Conservation (phyloP, 1,140 invertebrate genomes). For the Drosophila virilis region DNA sequence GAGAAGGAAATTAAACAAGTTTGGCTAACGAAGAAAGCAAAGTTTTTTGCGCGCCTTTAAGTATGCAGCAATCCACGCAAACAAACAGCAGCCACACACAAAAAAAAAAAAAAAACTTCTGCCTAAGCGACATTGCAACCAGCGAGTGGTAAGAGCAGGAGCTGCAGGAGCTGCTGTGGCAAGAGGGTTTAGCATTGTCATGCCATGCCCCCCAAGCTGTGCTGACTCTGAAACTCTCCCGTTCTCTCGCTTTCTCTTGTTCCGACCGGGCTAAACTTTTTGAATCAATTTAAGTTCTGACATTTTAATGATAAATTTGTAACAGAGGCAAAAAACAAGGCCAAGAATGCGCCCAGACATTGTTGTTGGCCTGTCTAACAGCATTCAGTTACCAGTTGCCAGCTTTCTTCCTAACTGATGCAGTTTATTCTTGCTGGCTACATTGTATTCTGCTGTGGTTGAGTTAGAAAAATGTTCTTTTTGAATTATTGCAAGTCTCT, state of each 20-base stretch:
- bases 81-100: constrained; percentile 27
- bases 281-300: constrained; percentile 83
- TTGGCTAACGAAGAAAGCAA: constrained; percentile 75
- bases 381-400: constrained; percentile 14
- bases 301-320: constrained; percentile 83
- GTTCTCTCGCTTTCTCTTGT: background rate
- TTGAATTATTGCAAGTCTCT: constrained; percentile 68
- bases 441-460: constrained; percentile 15
- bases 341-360: constrained; percentile 50
- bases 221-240: constrained; percentile 8
- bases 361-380: constrained; percentile 35
- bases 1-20: constrained; percentile 83
- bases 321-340: constrained; percentile 55
- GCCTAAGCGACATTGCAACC: constrained; percentile 41
- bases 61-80: constrained; percentile 58
- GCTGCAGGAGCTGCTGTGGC: constrained; percentile 8
- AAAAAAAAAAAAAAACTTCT: constrained; percentile 24
- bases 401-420: constrained; percentile 17
- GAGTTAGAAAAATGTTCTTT: constrained; percentile 59
- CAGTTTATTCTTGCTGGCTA: constrained; percentile 5
- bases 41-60: constrained; percentile 75
- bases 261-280: constrained; percentile 59
- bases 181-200: constrained; percentile 26
- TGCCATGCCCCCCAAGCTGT: constrained; percentile 13
- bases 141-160: constrained; percentile 11